Percentiles rank a stretch among this genome's conserved stretches.
phyloP scores from a whole-genome alignment of 1,140 invertebrate genomes.

The Drosophila ananassae region DNA sequence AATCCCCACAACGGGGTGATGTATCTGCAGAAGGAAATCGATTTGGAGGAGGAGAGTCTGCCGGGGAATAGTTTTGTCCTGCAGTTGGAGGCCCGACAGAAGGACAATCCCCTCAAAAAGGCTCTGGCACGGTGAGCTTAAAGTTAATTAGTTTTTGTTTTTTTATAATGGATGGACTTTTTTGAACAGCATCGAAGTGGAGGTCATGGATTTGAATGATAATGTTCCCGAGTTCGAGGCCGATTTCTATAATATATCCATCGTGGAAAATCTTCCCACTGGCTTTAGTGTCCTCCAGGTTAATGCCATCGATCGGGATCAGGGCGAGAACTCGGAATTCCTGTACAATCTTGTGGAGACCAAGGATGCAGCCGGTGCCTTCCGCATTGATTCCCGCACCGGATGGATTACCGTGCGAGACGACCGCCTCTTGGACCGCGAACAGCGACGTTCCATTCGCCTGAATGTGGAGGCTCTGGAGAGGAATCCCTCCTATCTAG shows the following conservation, averaged over 20 bases:
- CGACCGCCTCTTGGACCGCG: slow-evolving; percentile 91
- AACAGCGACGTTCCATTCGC: slow-evolving; percentile 88
- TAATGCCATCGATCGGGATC: slow-evolving; percentile 90
- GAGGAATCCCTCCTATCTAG: slow-evolving; percentile 77
- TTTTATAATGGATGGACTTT: background rate
- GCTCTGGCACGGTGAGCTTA: slow-evolving; percentile 85
- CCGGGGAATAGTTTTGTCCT: slow-evolving; percentile 90
- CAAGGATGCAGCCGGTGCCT: slow-evolving; percentile 90
- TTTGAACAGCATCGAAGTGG: slow-evolving; percentile 88
- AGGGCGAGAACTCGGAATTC: slow-evolving; percentile 93
- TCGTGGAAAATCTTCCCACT: slow-evolving; percentile 95
- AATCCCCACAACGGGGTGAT: slow-evolving; percentile 90
- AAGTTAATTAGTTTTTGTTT: background rate
- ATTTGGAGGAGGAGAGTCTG: slow-evolving; percentile 89
- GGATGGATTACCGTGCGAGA: slow-evolving; percentile 94
- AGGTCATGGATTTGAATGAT: slow-evolving; percentile 92
- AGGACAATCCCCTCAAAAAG: slow-evolving; percentile 91
- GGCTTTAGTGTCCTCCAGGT: slow-evolving; percentile 94
- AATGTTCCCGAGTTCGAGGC: slow-evolving; percentile 94
- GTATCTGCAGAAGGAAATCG: slow-evolving; percentile 91
- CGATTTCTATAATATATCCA: slow-evolving; percentile 95
- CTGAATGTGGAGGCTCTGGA: slow-evolving; percentile 92
- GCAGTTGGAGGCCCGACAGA: slow-evolving; percentile 91
- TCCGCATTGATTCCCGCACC: slow-evolving; percentile 90
- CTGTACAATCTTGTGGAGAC: slow-evolving; percentile 88